These are phyloP conservation scores for Theropithecus gelada DNA, from an alignment of 2,113 vertebrate species.

Conservation along the genomic window DNA sequence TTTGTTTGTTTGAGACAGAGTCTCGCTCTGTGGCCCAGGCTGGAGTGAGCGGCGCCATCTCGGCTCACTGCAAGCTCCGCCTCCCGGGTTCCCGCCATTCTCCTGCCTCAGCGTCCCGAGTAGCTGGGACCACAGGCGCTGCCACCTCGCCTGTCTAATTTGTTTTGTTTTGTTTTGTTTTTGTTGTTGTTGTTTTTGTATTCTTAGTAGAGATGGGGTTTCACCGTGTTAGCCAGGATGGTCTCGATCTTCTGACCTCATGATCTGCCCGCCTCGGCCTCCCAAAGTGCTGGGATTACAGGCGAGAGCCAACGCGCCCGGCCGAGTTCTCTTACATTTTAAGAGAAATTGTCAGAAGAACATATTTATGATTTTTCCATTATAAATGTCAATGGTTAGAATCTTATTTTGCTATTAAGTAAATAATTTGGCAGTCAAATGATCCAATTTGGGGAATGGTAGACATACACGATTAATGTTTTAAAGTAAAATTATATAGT, in stretches of 20 bases:
- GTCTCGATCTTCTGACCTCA: too few relatives aligned
- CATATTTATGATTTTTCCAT: background rate
- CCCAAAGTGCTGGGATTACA: too few relatives aligned
- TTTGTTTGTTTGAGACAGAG: too few relatives aligned
- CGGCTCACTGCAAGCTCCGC: accelerated
- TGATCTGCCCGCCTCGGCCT: accelerated
- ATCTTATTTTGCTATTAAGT: background rate
- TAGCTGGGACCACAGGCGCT: too few relatives aligned
- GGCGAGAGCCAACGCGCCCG: accelerated
- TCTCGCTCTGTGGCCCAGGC: accelerated
- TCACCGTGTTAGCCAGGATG: too few relatives aligned
- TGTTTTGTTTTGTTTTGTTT: too few relatives aligned
- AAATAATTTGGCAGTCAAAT: background rate
- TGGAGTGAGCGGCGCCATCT: accelerated
- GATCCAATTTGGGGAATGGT: background rate
- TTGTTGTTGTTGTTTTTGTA: too few relatives aligned
- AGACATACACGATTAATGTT: background rate
- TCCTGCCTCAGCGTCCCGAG: too few relatives aligned
- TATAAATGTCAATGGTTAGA: background rate
- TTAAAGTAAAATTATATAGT: background rate
- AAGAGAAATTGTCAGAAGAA: background rate
- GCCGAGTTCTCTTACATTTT: background rate
- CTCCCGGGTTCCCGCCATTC: too few relatives aligned
- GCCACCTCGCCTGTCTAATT: too few relatives aligned
- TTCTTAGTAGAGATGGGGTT: too few relatives aligned